Percentiles rank a stretch among this genome's conserved stretches.
phyloP scores from a whole-genome alignment of 1,140 invertebrate species.

The Pseudomyrmex pallidus region DNA sequence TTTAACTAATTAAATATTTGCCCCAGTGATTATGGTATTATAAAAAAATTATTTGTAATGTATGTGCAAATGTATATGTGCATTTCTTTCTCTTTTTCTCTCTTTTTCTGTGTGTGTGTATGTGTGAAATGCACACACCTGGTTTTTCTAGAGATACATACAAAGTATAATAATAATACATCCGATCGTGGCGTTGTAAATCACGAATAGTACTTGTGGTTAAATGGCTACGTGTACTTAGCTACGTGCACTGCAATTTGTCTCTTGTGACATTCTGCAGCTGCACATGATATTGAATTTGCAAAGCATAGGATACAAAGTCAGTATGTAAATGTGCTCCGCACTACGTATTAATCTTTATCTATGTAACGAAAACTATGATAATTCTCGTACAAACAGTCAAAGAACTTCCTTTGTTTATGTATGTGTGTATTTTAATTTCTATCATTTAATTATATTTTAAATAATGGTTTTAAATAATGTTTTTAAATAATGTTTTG shows the following conservation, averaged over 20 bases:
- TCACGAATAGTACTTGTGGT: not conserved
- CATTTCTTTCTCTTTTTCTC: too few species aligned
- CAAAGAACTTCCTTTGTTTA: not conserved
- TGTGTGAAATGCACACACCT: too few species aligned
- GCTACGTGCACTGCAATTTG: conserved; percentile 16
- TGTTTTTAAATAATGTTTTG: too few species aligned
- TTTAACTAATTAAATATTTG: conserved; percentile 23
- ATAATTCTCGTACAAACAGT: not conserved
- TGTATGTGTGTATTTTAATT: not conserved
- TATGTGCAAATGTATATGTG: not conserved
- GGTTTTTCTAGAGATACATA: too few species aligned
- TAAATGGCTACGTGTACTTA: conserved; percentile 16
- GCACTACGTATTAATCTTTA: not conserved
- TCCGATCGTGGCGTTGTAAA: too few species aligned
- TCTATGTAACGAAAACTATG: not conserved
- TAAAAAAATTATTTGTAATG: not conserved
- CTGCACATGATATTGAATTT: conserved; percentile 12
- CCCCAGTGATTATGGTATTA: not conserved
- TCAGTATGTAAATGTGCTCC: conserved; percentile 22
- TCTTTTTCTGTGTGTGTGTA: too few species aligned
- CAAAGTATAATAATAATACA: too few species aligned
- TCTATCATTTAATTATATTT: not conserved
- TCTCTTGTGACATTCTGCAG: conserved; percentile 16
- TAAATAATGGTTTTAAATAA: too few species aligned
- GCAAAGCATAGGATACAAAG: conserved; percentile 28